These are phyloP conservation scores for Drosophila kepulauana DNA, from an alignment of 1,140 invertebrate species.

Conservation along the genomic window DNA sequence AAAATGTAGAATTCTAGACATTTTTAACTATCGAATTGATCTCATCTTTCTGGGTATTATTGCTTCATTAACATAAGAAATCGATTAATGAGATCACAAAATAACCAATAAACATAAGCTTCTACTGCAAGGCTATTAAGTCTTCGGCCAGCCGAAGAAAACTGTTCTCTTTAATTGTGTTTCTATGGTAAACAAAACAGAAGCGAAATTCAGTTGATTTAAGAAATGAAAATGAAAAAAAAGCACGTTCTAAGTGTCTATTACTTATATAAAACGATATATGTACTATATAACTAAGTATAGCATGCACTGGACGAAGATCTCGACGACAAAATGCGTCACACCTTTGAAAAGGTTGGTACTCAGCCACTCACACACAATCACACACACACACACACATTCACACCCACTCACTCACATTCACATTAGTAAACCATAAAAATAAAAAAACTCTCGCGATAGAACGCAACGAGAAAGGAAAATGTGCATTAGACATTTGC, in stretches of 20 bases:
- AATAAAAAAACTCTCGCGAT: neutral
- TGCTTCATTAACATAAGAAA: too few species aligned
- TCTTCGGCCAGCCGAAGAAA: constrained; percentile 9
- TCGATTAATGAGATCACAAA: too few species aligned
- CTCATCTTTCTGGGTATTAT: too few species aligned
- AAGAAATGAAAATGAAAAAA: constrained; percentile 8
- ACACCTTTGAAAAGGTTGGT: constrained; percentile 90
- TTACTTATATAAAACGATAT: constrained; percentile 19
- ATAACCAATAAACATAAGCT: neutral
- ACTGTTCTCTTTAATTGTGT: neutral
- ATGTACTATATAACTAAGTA: constrained; percentile 40
- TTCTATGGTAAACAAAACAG: constrained; percentile 1
- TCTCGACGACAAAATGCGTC: constrained; percentile 84
- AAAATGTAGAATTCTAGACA: too few species aligned
- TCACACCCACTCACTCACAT: neutral
- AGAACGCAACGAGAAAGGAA: too few species aligned
- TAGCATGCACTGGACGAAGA: constrained; percentile 82
- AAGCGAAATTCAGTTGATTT: neutral
- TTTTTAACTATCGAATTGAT: too few species aligned
- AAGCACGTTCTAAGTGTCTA: constrained; percentile 36
- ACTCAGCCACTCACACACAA: constrained; percentile 42
- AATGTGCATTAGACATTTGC: too few species aligned
- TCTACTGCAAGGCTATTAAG: constrained; percentile 20
- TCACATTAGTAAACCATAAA: neutral
- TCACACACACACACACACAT: neutral